Conservation (phyloP, 2,888 invertebrate genomes). For the Vandiemenella viatica region DNA sequence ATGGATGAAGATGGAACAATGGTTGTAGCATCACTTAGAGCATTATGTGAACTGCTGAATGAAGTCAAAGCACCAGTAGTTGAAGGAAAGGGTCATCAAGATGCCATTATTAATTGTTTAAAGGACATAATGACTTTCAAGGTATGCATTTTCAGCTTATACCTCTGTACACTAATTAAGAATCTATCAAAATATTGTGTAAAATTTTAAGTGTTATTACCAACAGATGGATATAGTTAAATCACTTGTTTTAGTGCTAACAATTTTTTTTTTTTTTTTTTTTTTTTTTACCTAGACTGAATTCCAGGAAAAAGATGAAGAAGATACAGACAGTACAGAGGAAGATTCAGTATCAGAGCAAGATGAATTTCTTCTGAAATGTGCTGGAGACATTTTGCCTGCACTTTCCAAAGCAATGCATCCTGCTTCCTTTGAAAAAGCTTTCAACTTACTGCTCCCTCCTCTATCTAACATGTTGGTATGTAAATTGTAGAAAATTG, state of each 20-base stretch:
- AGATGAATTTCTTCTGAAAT: constrained; percentile 56
- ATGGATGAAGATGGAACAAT: constrained; percentile 47
- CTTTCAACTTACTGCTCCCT: constrained; percentile 47
- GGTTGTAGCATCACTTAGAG: constrained; percentile 50
- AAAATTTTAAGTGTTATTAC: no score
- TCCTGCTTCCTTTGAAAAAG: constrained; percentile 48
- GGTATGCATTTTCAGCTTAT: no score
- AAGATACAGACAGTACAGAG: constrained; percentile 28
- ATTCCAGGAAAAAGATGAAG: constrained; percentile 31
- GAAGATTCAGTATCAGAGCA: constrained; percentile 53
- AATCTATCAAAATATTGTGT: no score
- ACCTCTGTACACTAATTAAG: no score
- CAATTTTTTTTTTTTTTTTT: no score
- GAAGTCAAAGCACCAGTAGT: constrained; percentile 44
- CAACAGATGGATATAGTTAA: no score
- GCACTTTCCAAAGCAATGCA: constrained; percentile 47
- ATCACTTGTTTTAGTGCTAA: no score
- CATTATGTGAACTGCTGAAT: constrained; percentile 44
- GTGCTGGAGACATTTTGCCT: constrained; percentile 58
- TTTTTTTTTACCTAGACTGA: no score
- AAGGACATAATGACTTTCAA: constrained; percentile 47
- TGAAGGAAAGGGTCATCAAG: constrained; percentile 42
- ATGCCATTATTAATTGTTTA: constrained; percentile 49
- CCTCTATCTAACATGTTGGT: no score
- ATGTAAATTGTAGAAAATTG: no score